Evolutionary conservation across 2,888 invertebrate genomes (phyloP), one percentile per base, ranked within the genome.

Genomic region (Polyploca ridens): DNA sequence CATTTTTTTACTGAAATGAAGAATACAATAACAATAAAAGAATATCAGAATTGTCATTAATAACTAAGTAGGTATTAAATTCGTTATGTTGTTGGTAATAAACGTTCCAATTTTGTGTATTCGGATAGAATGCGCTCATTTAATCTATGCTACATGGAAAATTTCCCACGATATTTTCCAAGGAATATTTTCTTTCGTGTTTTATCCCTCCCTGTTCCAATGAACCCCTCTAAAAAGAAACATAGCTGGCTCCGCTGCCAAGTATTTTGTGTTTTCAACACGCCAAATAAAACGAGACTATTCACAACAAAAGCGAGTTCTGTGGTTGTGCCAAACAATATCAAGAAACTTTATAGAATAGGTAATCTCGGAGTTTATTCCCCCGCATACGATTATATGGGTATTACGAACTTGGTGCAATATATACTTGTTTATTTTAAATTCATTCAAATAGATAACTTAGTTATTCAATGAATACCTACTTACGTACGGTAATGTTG

Each of bases 211-310:
- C 35, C 13, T 35, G 54, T 54, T 63, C 13, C 57, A 35, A 58
- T 72, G 69, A 73, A 72, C 72, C 71, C 69, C 75, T 72, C 71
- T 65, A 64, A 68, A 60, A 69, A 70, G 70, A 68, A 72, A 71
- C 72, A 70, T 72, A 69, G 67, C 68, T 70, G 64, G 69, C 72
- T 69, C 69, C 79, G 78, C 77, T 80, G 83, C 81, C 82, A 80
- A 83, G 78, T 79, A 85, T 81, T 84, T 83, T 82, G 80, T 78
- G 81, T 80, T 83, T 76, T 77, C 73, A 81, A 81, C 78, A 77
- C 77, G 66, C 67, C 75, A 78, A 81, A 84, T 83, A 84, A 85
- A 82, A 79, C 75, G 73, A 71, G 73, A 74, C 74, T 78, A 78
- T 82, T 83, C 77, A 75, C 78, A 76, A 78, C 78, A 81, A 75